Conservation (phyloP, 1,140 invertebrate genomes). For the Globodera ellingtonae region DNA sequence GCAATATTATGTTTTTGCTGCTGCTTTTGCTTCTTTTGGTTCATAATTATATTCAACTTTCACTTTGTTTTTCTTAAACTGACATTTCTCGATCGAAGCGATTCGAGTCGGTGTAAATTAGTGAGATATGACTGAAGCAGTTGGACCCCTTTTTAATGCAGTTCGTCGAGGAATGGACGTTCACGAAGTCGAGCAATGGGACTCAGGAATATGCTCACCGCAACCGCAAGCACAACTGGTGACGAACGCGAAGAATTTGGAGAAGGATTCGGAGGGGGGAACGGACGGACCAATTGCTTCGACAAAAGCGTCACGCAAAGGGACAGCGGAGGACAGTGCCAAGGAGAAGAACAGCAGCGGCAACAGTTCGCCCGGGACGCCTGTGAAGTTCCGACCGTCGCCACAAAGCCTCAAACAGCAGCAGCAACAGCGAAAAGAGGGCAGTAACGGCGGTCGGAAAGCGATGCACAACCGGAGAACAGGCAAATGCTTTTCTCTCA, state of each 20-base stretch:
- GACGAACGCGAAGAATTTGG: not conserved
- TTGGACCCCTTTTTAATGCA: not conserved
- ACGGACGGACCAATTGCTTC: not conserved
- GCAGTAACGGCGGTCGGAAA: not conserved
- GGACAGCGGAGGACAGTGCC: not conserved
- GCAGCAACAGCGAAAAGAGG: not conserved
- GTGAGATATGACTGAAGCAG: too few species aligned
- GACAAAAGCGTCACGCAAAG: not conserved
- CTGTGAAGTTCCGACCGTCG: not conserved
- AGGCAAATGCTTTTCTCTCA: not conserved
- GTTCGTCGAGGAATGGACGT: not conserved
- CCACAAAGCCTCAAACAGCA: constrained; percentile 13
- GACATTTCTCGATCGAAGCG: not conserved
- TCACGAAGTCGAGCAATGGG: constrained; percentile 1
- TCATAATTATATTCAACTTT: not conserved
- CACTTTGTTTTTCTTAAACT: not conserved
- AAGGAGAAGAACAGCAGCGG: not conserved
- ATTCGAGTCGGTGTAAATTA: not conserved
- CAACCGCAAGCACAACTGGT: not conserved
- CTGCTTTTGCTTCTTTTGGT: not conserved
- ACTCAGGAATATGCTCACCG: not conserved
- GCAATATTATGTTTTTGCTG: not conserved
- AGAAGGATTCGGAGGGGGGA: not conserved
- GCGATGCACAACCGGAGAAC: constrained; percentile 1
- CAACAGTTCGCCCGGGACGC: not conserved